Evolutionary conservation across 2,113 vertebrate genomes (phyloP), one percentile per base, ranked within the genome.

Genomic region (Cynopterus brachyotis): DNA sequence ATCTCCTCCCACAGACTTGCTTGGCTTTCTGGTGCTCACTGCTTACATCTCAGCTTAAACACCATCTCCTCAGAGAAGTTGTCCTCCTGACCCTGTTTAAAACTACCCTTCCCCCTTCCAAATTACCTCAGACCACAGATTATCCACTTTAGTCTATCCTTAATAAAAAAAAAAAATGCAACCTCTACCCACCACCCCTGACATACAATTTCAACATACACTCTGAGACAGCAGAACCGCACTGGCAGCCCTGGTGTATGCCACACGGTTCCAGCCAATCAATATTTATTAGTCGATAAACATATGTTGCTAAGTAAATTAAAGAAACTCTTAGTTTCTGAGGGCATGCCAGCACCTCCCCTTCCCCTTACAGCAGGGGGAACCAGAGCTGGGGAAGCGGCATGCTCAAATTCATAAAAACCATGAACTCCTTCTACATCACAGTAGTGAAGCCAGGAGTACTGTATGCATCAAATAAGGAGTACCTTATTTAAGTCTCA

Each of bases 241-340:
- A 5, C 9, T 0, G 5, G 45, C 17, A 37, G 16, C 42, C 10
- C 19, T 3, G 1, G 32, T 3, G 4, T 3, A 1, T 0, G 32
- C 47, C 35, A 24, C 55, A 4, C 13, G 0, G 2, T 55, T 28
- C 7, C 78, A 12, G 16, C 64, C 35, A 55, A 45, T 64, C 42
- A 37, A 13, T 17, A 60, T 4, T 19, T 73, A 26, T 82, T 26
- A 45, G 70, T 17, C 64, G 47, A 72, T 4, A 32, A 24, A 70
- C 11, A 22, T 2, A 1, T 32, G 13, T 28, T 37, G 55, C 6
- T 53, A 69, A 55, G 42, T 2, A 40, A 62, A 20, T 45, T 37
- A 10, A 59, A 88, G 50, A 22, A 6, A 47, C 72, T 45, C 57
- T 45, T 60, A 30, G 16, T 1, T 13, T 13, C 57, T 11, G 30